These are phyloP conservation scores for Diacarnus erythraeanus DNA, from an alignment of 37 sponge, comb jelly and placozoan species.

Conservation along the genomic window DNA sequence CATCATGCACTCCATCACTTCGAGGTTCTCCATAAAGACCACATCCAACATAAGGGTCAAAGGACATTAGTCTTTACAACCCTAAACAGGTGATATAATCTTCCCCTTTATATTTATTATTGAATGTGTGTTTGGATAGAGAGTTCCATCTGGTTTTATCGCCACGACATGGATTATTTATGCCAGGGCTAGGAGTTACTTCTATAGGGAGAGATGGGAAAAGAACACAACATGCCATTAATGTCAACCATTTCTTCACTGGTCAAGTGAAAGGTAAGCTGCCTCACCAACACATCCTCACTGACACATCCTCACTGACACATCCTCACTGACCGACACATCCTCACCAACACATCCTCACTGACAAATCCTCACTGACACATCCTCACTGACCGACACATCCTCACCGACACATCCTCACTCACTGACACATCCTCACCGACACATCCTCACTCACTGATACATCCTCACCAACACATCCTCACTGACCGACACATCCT, in stretches of 20 bases:
- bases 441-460: too few relatives aligned
- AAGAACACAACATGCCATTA: not conserved
- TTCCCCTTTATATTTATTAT: not conserved
- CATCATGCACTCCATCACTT: slow-evolving; percentile 38
- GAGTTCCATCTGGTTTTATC: slow-evolving; percentile 15
- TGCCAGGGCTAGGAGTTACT: not conserved
- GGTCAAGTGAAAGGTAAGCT: slow-evolving; percentile 27
- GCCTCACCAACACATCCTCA: too few relatives aligned
- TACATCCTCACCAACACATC: too few relatives aligned
- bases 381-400: too few relatives aligned
- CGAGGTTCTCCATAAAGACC: slow-evolving; percentile 39
- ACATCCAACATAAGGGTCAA: slow-evolving; percentile 12
- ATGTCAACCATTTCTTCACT: slow-evolving; percentile 17
- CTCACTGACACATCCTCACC: too few relatives aligned
- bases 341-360: too few relatives aligned
- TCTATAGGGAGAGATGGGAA: not conserved
- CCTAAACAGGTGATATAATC: slow-evolving; percentile 21
- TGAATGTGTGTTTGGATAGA: slow-evolving; percentile 7
- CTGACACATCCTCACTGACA: too few relatives aligned
- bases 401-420: too few relatives aligned
- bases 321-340: too few relatives aligned
- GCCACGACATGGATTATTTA: not conserved
- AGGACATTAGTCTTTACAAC: slow-evolving; percentile 9
- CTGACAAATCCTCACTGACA: too few relatives aligned
- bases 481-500: too few relatives aligned